phyloP scores from a whole-genome alignment of 2,113 vertebrate species.

The Lycaon pictus region DNA sequence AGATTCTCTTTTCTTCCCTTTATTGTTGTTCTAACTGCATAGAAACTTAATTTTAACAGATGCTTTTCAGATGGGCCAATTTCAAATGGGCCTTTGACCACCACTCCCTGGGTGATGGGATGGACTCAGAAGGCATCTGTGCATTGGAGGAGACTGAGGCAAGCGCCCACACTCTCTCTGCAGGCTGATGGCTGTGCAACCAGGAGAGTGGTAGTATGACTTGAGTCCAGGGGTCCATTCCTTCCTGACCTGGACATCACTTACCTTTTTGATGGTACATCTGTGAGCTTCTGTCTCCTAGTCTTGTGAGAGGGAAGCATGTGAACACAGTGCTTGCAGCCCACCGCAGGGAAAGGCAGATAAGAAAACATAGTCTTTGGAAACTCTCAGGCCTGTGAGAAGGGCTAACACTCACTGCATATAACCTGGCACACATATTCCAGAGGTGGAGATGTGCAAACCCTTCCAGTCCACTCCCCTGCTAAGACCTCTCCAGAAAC shows the following conservation, averaged over 20 bases:
- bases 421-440: no score
- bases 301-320: neutral
- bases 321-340: no score
- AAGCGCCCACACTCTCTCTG: neutral
- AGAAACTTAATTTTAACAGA: neutral
- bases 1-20: neutral
- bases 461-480: neutral
- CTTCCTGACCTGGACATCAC: neutral
- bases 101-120: no score
- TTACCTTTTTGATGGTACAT: neutral
- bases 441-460: no score
- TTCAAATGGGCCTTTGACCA: neutral
- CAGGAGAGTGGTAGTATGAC: neutral
- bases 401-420: accelerated
- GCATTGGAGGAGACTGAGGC: neutral
- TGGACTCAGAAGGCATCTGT: neutral
- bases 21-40: neutral
- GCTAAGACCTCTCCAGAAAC: no score
- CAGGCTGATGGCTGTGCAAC: no score
- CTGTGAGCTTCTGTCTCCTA: neutral
- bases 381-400: neutral
- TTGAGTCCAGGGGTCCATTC: neutral
- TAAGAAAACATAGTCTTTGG: neutral
- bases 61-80: neutral
- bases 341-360: neutral